Evolutionary conservation across 2,888 invertebrate species (phyloP), one percentile per base, ranked within the genome.

Genomic region (Fragum fragum): DNA sequence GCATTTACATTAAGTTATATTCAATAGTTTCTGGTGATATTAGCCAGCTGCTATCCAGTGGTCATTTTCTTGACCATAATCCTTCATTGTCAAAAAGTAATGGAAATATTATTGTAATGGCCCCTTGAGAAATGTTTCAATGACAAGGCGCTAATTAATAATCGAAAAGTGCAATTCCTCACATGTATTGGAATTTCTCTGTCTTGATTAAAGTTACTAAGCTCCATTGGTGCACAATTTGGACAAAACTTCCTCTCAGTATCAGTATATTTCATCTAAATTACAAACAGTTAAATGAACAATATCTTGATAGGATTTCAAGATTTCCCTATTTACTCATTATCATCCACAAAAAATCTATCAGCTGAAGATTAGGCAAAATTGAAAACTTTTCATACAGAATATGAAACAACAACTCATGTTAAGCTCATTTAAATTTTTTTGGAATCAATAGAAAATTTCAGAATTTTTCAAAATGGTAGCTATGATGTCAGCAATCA

Each of bases 31-130:
- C 29, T 18, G 0, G 21, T 42, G 66, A 66, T 66, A 63, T 18
- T 36, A 57, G 55, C 61, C 73, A 73, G 73, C 61, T 61, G 73
- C 26, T 39, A 61, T 32, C 73, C 42, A 47, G 73, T 73, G 71
- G 47, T n/a, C 32, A 47, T 70, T 66, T 75, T 59, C 76, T 72
- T 73, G 61, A 32, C 73, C 55, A 55, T 66, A 61, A 81, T 81
- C 73, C 73, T 55, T 76, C 76, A 81, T 69, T 81, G 81, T 81
- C 81, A 76, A 28, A 73, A 55, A 21, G 73, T 81, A 81, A 81
- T 81, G 76, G 71, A 73, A 81, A 81, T 81, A 77, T 76, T 81
- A 81, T 81, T 81, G 76, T 77, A 77, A 76, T 76, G 69, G 73
- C 70, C 76, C 81, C 52, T 23, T 61, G 81, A 76, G 52, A 28